Percentiles rank a stretch among this genome's conserved stretches.
Evolutionary conservation across 2,113 vertebrate species (phyloP).

Genomic region (Cyanoderma ruficeps): DNA sequence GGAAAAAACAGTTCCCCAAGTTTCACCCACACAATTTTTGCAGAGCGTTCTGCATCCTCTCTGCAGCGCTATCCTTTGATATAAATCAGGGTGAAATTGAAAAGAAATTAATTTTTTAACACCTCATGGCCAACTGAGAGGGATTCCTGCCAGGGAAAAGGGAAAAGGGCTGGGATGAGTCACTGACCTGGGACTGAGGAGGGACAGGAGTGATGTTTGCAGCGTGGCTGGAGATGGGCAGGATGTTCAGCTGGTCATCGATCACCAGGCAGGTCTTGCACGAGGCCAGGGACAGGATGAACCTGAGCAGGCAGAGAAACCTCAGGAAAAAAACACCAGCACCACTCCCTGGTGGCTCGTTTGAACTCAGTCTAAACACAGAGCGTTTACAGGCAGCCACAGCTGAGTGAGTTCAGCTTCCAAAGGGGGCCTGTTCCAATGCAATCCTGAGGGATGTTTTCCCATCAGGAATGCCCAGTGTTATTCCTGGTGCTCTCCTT

Average conservation of each 20-base stretch:
- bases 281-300: conserved; percentile 91
- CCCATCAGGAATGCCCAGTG: fast-evolving
- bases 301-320: conserved; percentile 75
- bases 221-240: conserved; percentile 90
- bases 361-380: not conserved
- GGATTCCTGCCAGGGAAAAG: not conserved
- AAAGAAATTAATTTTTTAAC: not conserved
- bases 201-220: conserved; percentile 87
- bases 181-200: conserved; percentile 83
- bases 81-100: not conserved
- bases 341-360: not conserved
- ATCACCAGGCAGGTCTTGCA: conserved; percentile 94
- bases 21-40: not conserved
- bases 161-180: not conserved
- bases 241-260: conserved; percentile 92
- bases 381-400: not conserved
- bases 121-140: fast-evolving
- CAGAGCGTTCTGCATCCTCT: not conserved
- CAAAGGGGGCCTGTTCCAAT: not conserved
- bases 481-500: not conserved
- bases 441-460: not conserved
- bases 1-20: not conserved
- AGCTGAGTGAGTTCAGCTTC: not conserved
- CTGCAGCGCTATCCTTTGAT: not conserved
- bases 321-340: not conserved